A percentile compares a stretch with the other conserved stretches of the same genome.
Evolutionary conservation across 2,113 vertebrate species (phyloP).

Genomic region (Cettia cetti): DNA sequence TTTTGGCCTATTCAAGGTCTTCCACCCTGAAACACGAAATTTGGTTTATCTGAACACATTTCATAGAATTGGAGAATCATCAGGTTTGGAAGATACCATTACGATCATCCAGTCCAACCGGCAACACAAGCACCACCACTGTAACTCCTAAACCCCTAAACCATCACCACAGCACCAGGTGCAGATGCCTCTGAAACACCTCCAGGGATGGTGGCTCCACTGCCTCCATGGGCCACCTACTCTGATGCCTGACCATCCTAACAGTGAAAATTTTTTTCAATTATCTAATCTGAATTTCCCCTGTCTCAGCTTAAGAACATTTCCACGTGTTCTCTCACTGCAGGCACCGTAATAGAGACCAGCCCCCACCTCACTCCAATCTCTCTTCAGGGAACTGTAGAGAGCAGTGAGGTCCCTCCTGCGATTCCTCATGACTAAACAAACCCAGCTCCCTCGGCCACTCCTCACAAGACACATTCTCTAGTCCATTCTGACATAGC

Average conservation of each 20-base stretch:
- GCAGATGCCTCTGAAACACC: not conserved
- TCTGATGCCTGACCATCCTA: not conserved
- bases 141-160: not conserved
- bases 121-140: not conserved
- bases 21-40: not conserved
- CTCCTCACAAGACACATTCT: not conserved
- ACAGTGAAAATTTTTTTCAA: not conserved
- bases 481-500: not conserved
- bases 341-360: rapidly evolving
- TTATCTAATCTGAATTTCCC: not conserved
- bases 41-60: not conserved
- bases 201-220: not conserved
- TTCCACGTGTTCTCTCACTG: not conserved
- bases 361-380: not conserved
- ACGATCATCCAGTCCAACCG: rapidly evolving
- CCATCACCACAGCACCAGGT: not conserved
- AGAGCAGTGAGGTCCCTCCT: not conserved
- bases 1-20: not conserved
- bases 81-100: not conserved
- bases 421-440: not conserved
- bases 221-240: not conserved
- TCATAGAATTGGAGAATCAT: not conserved
- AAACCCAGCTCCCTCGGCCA: not conserved
- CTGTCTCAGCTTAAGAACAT: not conserved
- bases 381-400: not conserved